Evolutionary conservation across 2,797 vertebrate genomes (phyloP), one percentile per base, ranked within the genome.

Genomic region (Molothrus aeneus): DNA sequence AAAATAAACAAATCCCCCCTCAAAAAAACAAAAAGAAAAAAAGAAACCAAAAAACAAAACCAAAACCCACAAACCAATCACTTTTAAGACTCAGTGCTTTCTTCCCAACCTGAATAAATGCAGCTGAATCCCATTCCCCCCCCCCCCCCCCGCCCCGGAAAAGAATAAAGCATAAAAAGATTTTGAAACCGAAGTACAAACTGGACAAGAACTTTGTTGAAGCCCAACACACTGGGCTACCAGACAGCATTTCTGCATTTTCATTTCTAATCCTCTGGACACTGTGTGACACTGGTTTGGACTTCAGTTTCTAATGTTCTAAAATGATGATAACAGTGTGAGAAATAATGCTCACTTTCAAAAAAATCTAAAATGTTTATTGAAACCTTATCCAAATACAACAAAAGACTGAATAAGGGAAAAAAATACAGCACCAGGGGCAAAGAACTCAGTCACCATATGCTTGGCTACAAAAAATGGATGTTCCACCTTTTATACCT

Each of bases 231-330:
- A 1, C 2, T 0, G 1, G 11, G 17, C 20, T 53, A 8, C 14
- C 64, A 36, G 57, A 13, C 5, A 43, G n/a, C 0, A 1, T 26
- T 75, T 16, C 29, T 26, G 20, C 2, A 4, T 13, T 69, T 57
- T 21, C 2, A 1, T 25, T 84, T 65, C 40, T 0, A 1, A 50
- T 36, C 53, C 8, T 0, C 51, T 34, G 22, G 17, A 34, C 17
- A 42, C 1, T 34, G 5, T 32, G 56, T 28, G 28, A 31, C 43
- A 29, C 0, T 10, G 31, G 24, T 53, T 61, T 20, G 24, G 18
- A 64, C 11, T 74, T n/a, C 4, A 10, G 26, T 36, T 70, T 65
- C 61, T 40, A 25, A 25, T 53, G 36, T 2, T 2, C 34, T 78
- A n/a, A 71, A 65, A 12, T 1, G 7, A 29, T 2, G 9, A n/a